phyloP scores from a whole-genome alignment of 2,888 invertebrate genomes.

The Morpho achilles region DNA sequence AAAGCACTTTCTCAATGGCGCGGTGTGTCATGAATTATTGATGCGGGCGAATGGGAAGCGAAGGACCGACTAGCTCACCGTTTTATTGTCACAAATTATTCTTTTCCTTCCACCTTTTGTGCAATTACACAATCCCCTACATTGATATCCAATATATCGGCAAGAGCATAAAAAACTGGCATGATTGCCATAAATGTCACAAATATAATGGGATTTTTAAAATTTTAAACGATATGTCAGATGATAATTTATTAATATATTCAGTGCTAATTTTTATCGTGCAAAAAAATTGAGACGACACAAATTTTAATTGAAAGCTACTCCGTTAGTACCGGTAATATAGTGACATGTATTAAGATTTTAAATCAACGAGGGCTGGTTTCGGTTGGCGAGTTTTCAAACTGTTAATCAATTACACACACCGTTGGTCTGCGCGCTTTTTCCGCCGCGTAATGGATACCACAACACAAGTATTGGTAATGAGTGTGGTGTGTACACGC shows the following conservation, averaged over 20 bases:
- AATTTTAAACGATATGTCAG: conserved; percentile 1
- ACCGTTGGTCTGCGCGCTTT: conserved; percentile 61
- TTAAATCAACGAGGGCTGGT: conserved; percentile 37
- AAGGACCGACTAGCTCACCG: conserved; percentile 45
- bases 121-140: too few species aligned
- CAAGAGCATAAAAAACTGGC: background rate
- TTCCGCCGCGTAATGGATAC: conserved; percentile 72
- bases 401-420: conserved; percentile 75
- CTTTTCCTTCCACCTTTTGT: conserved; percentile 35
- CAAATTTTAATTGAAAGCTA: conserved; percentile 28
- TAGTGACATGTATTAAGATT: conserved; percentile 43
- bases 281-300: conserved; percentile 36
- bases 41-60: conserved; percentile 45
- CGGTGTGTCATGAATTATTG: conserved; percentile 73
- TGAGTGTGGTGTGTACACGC: conserved; percentile 35
- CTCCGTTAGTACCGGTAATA: background rate
- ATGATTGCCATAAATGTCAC: conserved; percentile 4
- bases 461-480: conserved; percentile 55
- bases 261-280: conserved; percentile 46
- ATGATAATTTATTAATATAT: conserved; percentile 28
- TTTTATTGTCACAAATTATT: conserved; percentile 65
- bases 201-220: conserved; percentile 3
- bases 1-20: conserved; percentile 76
- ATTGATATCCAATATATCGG: background rate
- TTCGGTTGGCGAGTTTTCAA: conserved; percentile 55